Evolutionary conservation across 2,888 invertebrate genomes (phyloP), one percentile per base, ranked within the genome.

Genomic region (Cerastis leucographa): DNA sequence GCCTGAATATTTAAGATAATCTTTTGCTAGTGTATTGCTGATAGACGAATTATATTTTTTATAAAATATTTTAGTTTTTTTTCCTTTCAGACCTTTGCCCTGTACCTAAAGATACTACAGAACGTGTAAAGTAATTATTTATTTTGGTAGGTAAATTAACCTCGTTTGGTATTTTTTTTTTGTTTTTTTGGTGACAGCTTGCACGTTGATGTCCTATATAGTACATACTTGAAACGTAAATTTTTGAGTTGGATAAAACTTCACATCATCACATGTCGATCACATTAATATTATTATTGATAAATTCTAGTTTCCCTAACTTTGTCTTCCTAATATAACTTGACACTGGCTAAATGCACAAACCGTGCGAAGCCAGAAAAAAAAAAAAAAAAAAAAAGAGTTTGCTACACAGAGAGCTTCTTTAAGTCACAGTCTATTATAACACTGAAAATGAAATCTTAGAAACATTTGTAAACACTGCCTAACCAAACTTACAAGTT

Each of bases 1-100:
- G 6, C 14, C 1, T 22, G 17, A 29, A 59, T 19, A 35, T 72
- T 40, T 71, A 40, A 12, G 14, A 59, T 40, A 9, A 49, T n/a
- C 11, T 59, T 59, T 40, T 46, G 19, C 22, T 62, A 64, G 14
- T 78, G 44, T 54, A 3, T 42, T 56, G 12, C 19, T 64, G 29
- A 40, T 29, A 51, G 51, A n/a, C 8, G 14, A 76, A 81, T 82
- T 72, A 71, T 22, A 81, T 71, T 81, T 76, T 71, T 14, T 2
- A 62, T 49, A 69, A 51, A 69, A 44, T 14, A 72, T 42, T n/a
- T 17, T 17, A 14, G 35, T 64, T 66, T 59, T 35, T 44, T 67
- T 25, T 59, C 1, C 9, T 40, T 9, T 19, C 22, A 9, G 6
- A 17, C 40, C 14, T 76, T 14, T 7, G 54, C 29, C 11, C 9